phyloP scores from a whole-genome alignment of 2,797 vertebrate species.

The Enteromius mattozi region DNA sequence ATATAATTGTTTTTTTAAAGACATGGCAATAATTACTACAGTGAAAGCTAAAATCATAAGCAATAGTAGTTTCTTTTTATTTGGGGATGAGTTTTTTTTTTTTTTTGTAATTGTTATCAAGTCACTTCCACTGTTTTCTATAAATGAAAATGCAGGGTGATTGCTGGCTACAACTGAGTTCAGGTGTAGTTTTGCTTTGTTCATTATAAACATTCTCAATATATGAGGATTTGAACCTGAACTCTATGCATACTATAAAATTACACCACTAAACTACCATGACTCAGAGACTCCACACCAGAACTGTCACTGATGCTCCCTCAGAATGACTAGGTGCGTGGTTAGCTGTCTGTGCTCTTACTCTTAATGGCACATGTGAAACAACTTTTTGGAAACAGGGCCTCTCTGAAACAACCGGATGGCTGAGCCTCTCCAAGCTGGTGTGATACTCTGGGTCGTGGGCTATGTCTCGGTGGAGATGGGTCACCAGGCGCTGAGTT shows the following conservation, averaged over 20 bases:
- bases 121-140: neutral
- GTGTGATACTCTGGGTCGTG: constrained; percentile 49
- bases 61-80: neutral
- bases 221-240: neutral
- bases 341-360: constrained; percentile 59
- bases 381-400: constrained; percentile 60
- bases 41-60: neutral
- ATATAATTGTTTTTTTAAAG: neutral
- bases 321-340: neutral
- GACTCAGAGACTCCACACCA: neutral
- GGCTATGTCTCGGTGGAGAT: constrained; percentile 62
- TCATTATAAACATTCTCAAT: neutral
- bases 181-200: neutral
- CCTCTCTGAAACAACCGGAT: constrained; percentile 54
- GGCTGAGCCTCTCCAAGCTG: constrained; percentile 29
- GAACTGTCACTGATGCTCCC: neutral
- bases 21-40: neutral
- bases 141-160: neutral
- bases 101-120: neutral
- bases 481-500: constrained; percentile 45
- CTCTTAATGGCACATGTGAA: constrained; percentile 78
- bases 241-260: neutral
- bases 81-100: neutral
- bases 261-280: neutral
- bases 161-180: neutral